Percentiles rank a stretch among this genome's conserved stretches.
phyloP scores from a whole-genome alignment of 2,113 vertebrate species.

The Rhinoptilus africanus region DNA sequence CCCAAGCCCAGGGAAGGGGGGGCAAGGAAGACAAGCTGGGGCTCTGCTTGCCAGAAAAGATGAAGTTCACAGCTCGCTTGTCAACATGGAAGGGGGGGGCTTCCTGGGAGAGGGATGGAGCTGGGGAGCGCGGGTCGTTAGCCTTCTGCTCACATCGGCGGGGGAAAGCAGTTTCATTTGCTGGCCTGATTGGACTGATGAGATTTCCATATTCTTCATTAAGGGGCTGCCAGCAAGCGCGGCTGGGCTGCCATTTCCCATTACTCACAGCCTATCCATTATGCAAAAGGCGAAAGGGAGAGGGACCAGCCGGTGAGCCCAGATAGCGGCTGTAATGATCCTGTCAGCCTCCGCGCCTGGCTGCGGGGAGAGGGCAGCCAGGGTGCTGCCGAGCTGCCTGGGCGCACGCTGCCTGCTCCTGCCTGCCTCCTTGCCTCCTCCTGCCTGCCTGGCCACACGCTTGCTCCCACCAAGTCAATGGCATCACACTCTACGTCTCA shows the following conservation, averaged over 20 bases:
- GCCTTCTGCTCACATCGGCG: constrained; percentile 70
- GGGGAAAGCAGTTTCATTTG: constrained; percentile 72
- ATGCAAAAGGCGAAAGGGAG: constrained; percentile 68
- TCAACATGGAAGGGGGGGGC: constrained; percentile 29
- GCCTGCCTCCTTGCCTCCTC: background rate
- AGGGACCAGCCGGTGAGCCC: constrained; percentile 41
- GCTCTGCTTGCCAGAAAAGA: constrained; percentile 15
- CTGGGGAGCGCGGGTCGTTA: constrained; percentile 16
- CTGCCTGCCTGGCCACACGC: background rate
- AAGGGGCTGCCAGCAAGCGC: constrained; percentile 71
- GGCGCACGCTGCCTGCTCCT: background rate
- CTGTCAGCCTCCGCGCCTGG: background rate
- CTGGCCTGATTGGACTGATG: constrained; percentile 74
- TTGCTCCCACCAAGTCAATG: background rate
- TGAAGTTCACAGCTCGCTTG: constrained; percentile 54
- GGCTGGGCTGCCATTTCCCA: constrained; percentile 73
- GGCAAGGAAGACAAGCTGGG: background rate
- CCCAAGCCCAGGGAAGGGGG: background rate
- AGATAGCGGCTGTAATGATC: constrained; percentile 52
- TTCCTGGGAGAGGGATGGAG: constrained; percentile 36
- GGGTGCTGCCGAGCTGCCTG: background rate
- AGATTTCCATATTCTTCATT: constrained; percentile 78
- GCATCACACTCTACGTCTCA: fast-evolving
- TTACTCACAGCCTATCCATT: constrained; percentile 75
- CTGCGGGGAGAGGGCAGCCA: background rate